Conservation (phyloP, 2,113 vertebrate species). For the Callaeas wilsoni region DNA sequence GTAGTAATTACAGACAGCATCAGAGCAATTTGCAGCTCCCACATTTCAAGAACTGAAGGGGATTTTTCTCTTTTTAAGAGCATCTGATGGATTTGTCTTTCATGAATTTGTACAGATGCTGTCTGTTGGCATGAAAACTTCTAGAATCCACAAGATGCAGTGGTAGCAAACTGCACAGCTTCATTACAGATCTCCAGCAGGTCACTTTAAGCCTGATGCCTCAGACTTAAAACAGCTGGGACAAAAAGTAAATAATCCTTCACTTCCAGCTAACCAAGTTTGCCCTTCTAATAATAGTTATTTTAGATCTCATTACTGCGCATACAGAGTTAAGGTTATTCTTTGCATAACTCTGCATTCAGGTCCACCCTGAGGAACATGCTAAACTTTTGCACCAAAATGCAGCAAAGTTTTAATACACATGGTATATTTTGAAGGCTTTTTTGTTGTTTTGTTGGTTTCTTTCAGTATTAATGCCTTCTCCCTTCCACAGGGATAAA, state of each 20-base stretch:
- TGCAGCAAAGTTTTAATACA: neutral
- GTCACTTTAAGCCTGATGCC: neutral
- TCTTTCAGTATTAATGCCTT: neutral
- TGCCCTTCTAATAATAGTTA: conserved; percentile 16
- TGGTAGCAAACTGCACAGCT: neutral
- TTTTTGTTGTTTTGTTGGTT: neutral
- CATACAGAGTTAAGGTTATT: neutral
- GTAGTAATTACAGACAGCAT: neutral
- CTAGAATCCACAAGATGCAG: neutral
- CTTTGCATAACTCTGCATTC: neutral
- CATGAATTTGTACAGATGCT: neutral
- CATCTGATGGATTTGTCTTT: neutral
- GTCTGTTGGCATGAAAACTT: neutral
- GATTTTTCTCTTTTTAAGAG: neutral
- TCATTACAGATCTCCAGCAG: neutral
- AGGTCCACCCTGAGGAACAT: neutral
- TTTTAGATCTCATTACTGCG: conserved; percentile 10
- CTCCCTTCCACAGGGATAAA: neutral
- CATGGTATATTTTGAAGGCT: neutral
- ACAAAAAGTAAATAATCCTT: conserved; percentile 9
- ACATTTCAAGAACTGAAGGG: neutral
- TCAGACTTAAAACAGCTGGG: neutral
- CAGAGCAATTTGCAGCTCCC: neutral
- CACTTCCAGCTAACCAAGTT: neutral
- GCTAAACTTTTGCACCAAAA: neutral